Evolutionary conservation across 2,888 invertebrate species (phyloP), one percentile per base, ranked within the genome.

Genomic region (Xylocampa areola): DNA sequence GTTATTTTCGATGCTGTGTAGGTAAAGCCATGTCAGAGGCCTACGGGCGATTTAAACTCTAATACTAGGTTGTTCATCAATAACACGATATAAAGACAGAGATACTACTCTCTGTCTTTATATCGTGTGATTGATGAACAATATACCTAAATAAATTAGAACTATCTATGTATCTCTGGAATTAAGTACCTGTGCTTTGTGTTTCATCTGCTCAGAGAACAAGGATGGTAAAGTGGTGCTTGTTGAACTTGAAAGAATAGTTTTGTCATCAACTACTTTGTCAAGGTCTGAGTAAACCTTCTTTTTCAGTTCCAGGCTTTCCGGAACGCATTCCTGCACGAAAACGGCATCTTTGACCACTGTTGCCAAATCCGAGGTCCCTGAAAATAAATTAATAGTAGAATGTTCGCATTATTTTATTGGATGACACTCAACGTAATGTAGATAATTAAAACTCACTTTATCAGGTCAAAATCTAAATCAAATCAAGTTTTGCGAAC

Each of bases 291-390:
- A 90, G 87, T 96, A 98, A 5, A 99, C 95, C 79, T 96, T 96
- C 62, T 95, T 95, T 85, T 99, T 99, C 76, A 98, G 86, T 0
- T 97, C 96, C 19, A 99, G 86, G 68, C 95, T 96, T 91, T 99
- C 99, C 1, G 98, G 98, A 0, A 99, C 97, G 86, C 98, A 98
- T 94, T 99, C 99, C 91, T 99, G 98, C 27, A 98, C 95, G 67
- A 98, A 96, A 44, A 96, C 92, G 0, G 98, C 97, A 57, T 95
- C 96, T 79, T 96, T 96, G 0, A 97, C 96, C 23, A 96, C 95
- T 14, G 96, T 96, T 29, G 95, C 95, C 45, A 99, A 85, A 73
- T 95, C 95, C 0, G 95, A 95, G 0, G 96, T 95, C 5, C 96
- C 96, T 96, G 85, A 0, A 33, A 39, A 35, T 16, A 30, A 7